Conservation (phyloP, 2,797 vertebrate genomes). For the Takifugu ocellatus region DNA sequence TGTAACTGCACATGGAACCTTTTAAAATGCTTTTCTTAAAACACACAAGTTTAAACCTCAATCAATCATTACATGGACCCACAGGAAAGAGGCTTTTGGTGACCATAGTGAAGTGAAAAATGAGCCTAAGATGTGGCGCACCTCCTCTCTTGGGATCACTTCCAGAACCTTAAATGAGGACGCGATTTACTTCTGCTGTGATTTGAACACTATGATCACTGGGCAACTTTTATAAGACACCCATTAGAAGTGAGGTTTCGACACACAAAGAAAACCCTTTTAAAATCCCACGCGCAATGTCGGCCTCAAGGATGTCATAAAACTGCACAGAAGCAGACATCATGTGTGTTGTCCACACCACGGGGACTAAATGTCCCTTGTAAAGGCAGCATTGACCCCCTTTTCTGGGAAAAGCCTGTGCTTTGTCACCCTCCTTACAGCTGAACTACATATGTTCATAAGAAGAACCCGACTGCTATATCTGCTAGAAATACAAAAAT, state of each 20-base stretch:
- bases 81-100: slow-evolving; percentile 69
- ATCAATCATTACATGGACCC: slow-evolving; percentile 71
- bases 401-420: slow-evolving; percentile 38
- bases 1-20: slow-evolving; percentile 41
- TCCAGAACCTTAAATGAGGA: slow-evolving; percentile 76
- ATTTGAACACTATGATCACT: slow-evolving; percentile 79
- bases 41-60: slow-evolving; percentile 74
- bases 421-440: slow-evolving; percentile 34
- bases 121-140: slow-evolving; percentile 75
- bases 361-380: slow-evolving; percentile 38
- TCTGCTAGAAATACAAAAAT: slow-evolving; percentile 52
- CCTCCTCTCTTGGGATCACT: slow-evolving; percentile 72
- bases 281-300: slow-evolving; percentile 73
- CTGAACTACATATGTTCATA: slow-evolving; percentile 61
- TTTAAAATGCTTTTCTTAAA: slow-evolving; percentile 65
- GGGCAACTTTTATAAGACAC: slow-evolving; percentile 75
- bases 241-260: slow-evolving; percentile 76
- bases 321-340: slow-evolving; percentile 62
- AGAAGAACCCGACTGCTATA: slow-evolving; percentile 33
- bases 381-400: slow-evolving; percentile 40
- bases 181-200: slow-evolving; percentile 70
- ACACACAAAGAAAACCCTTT: slow-evolving; percentile 77
- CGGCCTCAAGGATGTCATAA: slow-evolving; percentile 69
- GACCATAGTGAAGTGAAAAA: slow-evolving; percentile 66
- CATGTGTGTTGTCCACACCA: slow-evolving; percentile 49